Conservation (phyloP, 2,113 vertebrate species). For the Euleptes europaea region DNA sequence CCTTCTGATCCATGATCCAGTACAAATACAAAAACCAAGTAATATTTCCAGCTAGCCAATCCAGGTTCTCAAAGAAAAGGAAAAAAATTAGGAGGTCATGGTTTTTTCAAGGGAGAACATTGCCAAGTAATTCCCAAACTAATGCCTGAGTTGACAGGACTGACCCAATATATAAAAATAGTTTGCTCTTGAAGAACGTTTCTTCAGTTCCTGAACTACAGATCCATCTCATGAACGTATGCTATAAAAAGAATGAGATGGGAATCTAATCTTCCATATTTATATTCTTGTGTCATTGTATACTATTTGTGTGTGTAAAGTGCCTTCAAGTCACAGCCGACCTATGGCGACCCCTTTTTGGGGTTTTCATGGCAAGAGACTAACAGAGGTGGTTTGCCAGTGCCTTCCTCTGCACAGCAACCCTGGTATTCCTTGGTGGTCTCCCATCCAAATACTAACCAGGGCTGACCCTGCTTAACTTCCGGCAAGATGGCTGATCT, state of each 20-base stretch:
- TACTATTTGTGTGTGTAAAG: no score
- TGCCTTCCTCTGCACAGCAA: no score
- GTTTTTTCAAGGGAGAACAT: slow-evolving; percentile 61
- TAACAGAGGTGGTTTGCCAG: no score
- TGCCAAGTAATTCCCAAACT: slow-evolving; percentile 70
- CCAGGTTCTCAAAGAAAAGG: slow-evolving; percentile 70
- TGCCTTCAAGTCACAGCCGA: no score
- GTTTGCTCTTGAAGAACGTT: slow-evolving; percentile 49
- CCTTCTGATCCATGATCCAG: slow-evolving; percentile 72
- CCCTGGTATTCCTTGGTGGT: no score
- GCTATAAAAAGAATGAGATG: neutral
- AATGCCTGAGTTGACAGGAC: slow-evolving; percentile 42
- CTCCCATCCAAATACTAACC: no score
- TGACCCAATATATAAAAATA: slow-evolving; percentile 35
- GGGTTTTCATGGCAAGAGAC: no score
- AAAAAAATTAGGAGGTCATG: slow-evolving; percentile 64
- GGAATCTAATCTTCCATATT: neutral
- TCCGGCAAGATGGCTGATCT: no score
- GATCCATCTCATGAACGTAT: slow-evolving; percentile 32
- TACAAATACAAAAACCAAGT: slow-evolving; percentile 74
- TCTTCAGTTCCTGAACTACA: slow-evolving; percentile 26
- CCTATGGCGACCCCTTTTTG: no score
- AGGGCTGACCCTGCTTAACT: no score
- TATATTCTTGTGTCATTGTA: neutral
- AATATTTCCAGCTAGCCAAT: slow-evolving; percentile 73